Evolutionary conservation across 2,797 vertebrate genomes (phyloP), one percentile per base, ranked within the genome.

Genomic region (Pangasius djambal): DNA sequence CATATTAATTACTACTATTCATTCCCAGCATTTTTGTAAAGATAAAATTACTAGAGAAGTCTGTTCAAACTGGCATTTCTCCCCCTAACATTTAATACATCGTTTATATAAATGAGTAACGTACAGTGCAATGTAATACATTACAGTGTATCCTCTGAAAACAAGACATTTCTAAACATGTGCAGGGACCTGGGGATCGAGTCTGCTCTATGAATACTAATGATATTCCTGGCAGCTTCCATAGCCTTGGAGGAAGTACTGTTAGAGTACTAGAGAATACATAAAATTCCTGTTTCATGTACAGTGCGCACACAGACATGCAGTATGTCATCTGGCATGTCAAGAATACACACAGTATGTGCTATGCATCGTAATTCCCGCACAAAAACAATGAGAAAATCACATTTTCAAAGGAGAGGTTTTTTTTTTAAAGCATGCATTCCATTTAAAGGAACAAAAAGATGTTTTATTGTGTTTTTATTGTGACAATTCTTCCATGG

Each of bases 391-490:
- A 52, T 40, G 37, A 50, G 25, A 57, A 59, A 74, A 88, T 61
- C 13, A 61, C 4, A 69, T 69, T 85, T 85, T 65, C 16, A 25
- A 85, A 34, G 8, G 2, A 28, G 37, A 34, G 1, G 40, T 59
- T 50, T 77, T 82, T 83, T 87, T 70, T 85, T 69, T 87, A 79
- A 82, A 87, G 57, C 31, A 37, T 55, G 78, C 87, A 72, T 91
- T 90, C 91, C 86, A 89, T 90, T 86, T 91, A 87, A 89, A 65
- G 40, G 44, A 85, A 89, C 69, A 55, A 75, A 87, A 89, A 89
- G 63, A 78, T 89, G 44, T 86, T 87, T 63, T 63, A 87, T 65
- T 87, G 74, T 86, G 55, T 86, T 86, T 89, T 90, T 83, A 88
- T 89, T 92, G 86, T 90, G 85, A 69, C 84, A 20, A 9, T 89